phyloP scores from a whole-genome alignment of 2,888 invertebrate genomes.

The Tromatobia lineatoria region DNA sequence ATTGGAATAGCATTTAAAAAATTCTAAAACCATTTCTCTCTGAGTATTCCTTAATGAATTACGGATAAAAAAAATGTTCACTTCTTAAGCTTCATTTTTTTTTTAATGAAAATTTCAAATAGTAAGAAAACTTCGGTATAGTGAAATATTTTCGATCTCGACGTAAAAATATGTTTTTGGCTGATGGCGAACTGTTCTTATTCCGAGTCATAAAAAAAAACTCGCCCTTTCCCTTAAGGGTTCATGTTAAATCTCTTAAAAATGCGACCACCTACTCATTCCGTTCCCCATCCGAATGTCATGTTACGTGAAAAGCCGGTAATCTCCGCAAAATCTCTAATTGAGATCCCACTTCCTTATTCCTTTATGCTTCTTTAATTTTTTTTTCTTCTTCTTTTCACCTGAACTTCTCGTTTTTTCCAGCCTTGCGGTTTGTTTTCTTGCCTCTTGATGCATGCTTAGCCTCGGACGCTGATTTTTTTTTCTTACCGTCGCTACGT shows the following conservation, averaged over 20 bases:
- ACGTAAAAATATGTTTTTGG: not conserved
- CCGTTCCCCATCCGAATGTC: not conserved
- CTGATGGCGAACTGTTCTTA: not conserved
- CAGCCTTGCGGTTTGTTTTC: not conserved
- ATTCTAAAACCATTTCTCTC: no score
- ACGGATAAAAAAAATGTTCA: no score
- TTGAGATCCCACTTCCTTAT: slow-evolving; percentile 5
- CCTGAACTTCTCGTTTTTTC: not conserved
- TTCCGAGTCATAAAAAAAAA: not conserved
- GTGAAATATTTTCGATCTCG: no score
- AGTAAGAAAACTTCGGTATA: no score
- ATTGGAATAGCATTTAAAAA: no score
- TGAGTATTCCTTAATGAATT: no score
- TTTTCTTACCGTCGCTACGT: not conserved
- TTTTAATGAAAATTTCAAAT: no score
- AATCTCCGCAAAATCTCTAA: slow-evolving; percentile 15
- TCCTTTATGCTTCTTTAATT: slow-evolving; percentile 3
- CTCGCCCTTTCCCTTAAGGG: not conserved
- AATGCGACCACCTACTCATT: not conserved
- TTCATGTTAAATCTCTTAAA: not conserved
- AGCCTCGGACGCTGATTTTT: not conserved
- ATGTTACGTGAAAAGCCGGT: not conserved
- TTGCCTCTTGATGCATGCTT: not conserved
- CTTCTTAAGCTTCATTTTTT: no score
- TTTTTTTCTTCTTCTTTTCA: not conserved